A percentile compares a stretch with the other conserved stretches of the same genome.
phyloP scores from a whole-genome alignment of 2,888 invertebrate species.

The Drosophila paramelanica region DNA sequence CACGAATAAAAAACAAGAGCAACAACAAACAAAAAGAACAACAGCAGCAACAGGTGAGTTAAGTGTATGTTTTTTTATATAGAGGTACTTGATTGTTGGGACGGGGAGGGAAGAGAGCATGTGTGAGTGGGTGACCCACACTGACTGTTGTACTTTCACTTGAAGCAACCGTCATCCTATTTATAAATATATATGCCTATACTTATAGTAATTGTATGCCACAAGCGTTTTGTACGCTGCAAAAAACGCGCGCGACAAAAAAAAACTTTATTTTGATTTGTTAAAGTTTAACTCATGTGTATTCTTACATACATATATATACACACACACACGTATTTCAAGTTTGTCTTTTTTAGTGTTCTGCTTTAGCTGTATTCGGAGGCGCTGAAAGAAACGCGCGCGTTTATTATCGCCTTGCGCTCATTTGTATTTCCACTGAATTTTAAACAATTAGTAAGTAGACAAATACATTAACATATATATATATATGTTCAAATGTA shows the following conservation, averaged over 20 bases:
- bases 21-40: conserved; percentile 10
- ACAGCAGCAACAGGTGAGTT: conserved; percentile 53
- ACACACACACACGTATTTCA: not conserved
- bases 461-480: no score
- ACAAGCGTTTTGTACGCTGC: not conserved
- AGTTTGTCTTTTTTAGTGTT: conserved; percentile 5
- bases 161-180: conserved; percentile 7
- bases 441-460: no score
- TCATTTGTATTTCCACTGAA: not conserved
- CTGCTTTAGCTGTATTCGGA: not conserved
- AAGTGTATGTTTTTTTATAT: conserved; percentile 2
- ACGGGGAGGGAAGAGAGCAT: not conserved
- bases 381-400: conserved; percentile 6
- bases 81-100: no score
- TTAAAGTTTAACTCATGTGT: not conserved
- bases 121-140: conserved; percentile 21
- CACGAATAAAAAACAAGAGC: conserved; percentile 1
- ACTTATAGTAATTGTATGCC: conserved; percentile 2
- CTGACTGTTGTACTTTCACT: conserved; percentile 44
- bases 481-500: not conserved
- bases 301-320: not conserved
- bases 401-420: conserved; percentile 6
- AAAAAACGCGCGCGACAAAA: conserved; percentile 34
- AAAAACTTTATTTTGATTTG: not conserved
- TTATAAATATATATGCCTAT: conserved; percentile 11